Conservation (phyloP, 1,140 invertebrate species). For the Drosophila simulans region DNA sequence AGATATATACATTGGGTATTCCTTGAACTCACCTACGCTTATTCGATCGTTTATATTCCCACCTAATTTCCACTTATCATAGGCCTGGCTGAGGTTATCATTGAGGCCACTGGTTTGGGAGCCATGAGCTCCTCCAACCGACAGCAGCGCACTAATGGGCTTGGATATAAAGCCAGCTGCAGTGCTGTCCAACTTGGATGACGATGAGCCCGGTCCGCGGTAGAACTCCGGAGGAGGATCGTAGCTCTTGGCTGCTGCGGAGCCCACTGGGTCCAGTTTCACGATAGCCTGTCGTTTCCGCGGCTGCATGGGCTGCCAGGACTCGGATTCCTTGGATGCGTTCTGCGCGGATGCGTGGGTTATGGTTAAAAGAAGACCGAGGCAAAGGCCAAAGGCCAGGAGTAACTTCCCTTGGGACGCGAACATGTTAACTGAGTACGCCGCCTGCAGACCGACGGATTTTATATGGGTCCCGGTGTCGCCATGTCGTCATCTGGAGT, state of each 20-base stretch:
- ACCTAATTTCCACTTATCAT: constrained; percentile 65
- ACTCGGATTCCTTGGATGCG: constrained; percentile 1
- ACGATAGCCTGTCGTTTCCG: constrained; percentile 44
- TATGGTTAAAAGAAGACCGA: constrained; percentile 6
- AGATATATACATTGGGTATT: background rate
- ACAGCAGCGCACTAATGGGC: constrained; percentile 28
- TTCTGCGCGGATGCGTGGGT: constrained; percentile 9
- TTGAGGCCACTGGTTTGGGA: constrained; percentile 34
- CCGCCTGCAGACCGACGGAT: constrained; percentile 1
- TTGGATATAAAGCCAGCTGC: constrained; percentile 51
- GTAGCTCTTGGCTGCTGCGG: constrained; percentile 70
- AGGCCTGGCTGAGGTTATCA: constrained; percentile 68
- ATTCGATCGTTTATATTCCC: constrained; percentile 60
- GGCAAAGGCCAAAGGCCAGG: constrained; percentile 17
- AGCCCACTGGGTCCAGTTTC: constrained; percentile 47
- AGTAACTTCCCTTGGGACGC: constrained; percentile 36
- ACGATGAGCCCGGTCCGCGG: constrained; percentile 66
- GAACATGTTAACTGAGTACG: constrained; percentile 46
- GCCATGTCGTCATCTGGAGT: constrained; percentile 44
- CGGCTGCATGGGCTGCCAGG: constrained; percentile 45
- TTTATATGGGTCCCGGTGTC: constrained; percentile 26
- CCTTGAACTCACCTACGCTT: constrained; percentile 69
- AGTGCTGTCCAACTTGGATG: constrained; percentile 33
- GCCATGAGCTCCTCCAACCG: background rate
- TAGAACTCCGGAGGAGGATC: constrained; percentile 81